Conservation (phyloP, 2,113 vertebrate genomes). For the Telmatochromis brichardi region DNA sequence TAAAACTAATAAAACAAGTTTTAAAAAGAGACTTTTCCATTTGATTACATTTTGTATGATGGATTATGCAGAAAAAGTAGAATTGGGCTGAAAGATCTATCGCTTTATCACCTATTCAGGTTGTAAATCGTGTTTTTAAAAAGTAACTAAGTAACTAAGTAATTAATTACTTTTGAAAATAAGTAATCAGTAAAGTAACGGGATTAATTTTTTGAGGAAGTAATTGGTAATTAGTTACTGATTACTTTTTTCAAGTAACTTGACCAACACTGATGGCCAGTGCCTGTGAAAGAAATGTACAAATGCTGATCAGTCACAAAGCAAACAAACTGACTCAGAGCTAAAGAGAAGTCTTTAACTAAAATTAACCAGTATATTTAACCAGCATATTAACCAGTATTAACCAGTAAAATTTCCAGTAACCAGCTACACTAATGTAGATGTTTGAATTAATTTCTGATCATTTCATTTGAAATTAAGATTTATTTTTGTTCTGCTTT, state of each 20-base stretch:
- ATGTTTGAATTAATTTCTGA: not conserved
- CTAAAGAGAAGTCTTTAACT: not conserved
- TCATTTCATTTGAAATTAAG: not conserved
- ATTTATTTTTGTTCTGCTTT: not conserved
- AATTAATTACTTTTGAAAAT: no score
- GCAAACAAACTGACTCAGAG: not conserved
- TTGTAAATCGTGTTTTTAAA: no score
- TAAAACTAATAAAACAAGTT: no score
- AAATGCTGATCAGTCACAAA: not conserved
- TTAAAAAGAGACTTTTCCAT: no score
- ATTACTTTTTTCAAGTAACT: no score
- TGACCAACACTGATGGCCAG: not conserved
- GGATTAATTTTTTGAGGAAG: no score
- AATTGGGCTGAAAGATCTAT: no score
- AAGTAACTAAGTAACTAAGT: no score
- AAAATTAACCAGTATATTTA: not conserved
- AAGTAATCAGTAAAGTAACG: no score
- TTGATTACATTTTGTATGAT: no score
- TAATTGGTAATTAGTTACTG: no score
- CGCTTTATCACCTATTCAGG: accelerated
- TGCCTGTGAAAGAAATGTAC: not conserved
- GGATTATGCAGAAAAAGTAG: no score
- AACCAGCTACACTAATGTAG: not conserved
- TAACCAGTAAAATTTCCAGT: not conserved
- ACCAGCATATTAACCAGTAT: not conserved